Evolutionary conservation across 2,113 vertebrate species (phyloP).

Genomic region (Oreochromis tanganicae): DNA sequence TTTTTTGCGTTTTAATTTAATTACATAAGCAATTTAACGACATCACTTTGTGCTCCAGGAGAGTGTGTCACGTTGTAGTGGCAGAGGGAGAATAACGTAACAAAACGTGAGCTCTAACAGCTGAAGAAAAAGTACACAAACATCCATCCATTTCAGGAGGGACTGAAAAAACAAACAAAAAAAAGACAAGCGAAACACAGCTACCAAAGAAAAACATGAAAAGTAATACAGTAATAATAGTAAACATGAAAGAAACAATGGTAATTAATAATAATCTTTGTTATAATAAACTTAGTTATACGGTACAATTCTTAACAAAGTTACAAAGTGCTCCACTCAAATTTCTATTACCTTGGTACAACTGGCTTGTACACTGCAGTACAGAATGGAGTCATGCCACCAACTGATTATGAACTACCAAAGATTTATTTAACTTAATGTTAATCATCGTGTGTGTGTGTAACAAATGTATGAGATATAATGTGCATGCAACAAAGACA

Average conservation of each 20-base stretch:
- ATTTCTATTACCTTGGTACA: background rate
- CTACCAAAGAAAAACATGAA: background rate
- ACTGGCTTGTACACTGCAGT: background rate
- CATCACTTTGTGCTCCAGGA: background rate
- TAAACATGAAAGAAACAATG: background rate
- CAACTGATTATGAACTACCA: background rate
- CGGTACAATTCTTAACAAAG: background rate
- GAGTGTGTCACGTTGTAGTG: background rate
- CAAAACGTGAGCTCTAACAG: background rate
- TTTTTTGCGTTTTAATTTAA: background rate
- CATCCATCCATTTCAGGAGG: background rate
- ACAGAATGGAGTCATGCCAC: background rate
- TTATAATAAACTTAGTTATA: background rate
- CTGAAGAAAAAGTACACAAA: background rate
- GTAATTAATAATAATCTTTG: fast-evolving
- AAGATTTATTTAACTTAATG: background rate
- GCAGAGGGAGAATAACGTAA: background rate
- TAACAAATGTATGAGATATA: background rate
- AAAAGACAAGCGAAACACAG: background rate
- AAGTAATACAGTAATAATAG: background rate
- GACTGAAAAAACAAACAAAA: background rate
- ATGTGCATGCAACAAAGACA: background rate
- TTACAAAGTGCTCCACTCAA: background rate
- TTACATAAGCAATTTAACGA: background rate
- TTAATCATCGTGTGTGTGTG: background rate